phyloP scores from a whole-genome alignment of 2,113 vertebrate genomes.

The cat (Felis catus) region F.catus_Fca126_mat1.0 CM031412.1:181277501-181278000 shows the following conservation, averaged over 20 bases:
- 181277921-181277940: background rate
- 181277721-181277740: background rate
- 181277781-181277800: background rate
- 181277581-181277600: background rate
- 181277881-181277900: background rate
- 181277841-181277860: background rate
- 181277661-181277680: background rate
- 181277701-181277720: background rate
- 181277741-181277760: background rate
- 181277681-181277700: background rate
- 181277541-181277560: background rate
- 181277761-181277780: background rate
- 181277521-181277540: background rate
- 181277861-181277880: background rate
- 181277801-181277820: background rate
- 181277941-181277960: constrained; percentile 9
- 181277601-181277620: background rate
- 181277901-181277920: background rate
- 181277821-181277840: background rate
- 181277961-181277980: background rate
- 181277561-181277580: background rate
- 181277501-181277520: background rate
- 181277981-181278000: background rate
- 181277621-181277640: background rate
- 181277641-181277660: background rate